Percentiles rank a stretch among this genome's conserved stretches.
phyloP scores from a whole-genome alignment of 2,888 invertebrate species.

The Dysmachus trigonus region DNA sequence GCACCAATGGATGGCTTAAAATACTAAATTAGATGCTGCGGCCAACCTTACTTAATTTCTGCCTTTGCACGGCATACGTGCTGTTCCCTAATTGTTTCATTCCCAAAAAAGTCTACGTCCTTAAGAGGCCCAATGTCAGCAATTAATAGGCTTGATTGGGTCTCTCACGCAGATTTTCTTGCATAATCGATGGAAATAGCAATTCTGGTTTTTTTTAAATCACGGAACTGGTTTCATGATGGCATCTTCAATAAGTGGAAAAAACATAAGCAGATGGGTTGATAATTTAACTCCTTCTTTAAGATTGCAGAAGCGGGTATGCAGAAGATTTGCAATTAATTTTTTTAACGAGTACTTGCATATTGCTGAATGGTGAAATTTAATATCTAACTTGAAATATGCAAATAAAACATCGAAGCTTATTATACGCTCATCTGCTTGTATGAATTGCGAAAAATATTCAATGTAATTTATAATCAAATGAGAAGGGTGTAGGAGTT shows the following conservation, averaged over 20 bases:
- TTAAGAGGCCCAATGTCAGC: neutral
- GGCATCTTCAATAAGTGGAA: neutral
- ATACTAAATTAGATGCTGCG: neutral
- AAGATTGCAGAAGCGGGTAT: neutral
- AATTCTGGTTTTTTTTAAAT: conserved; percentile 10
- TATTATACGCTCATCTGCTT: neutral
- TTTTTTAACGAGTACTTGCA: neutral
- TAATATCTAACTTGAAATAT: neutral
- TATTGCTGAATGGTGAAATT: neutral
- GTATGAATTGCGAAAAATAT: neutral
- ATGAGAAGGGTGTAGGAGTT: neutral
- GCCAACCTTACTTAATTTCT: neutral
- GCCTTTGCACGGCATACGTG: neutral
- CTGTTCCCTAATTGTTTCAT: neutral
- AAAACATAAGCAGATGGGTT: neutral
- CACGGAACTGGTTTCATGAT: conserved; percentile 8
- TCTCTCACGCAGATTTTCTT: neutral
- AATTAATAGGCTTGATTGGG: neutral
- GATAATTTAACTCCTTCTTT: neutral
- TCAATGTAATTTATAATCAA: neutral
- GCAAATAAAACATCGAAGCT: neutral
- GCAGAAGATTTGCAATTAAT: neutral
- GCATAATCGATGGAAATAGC: conserved; percentile 2
- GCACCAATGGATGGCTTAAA: neutral
- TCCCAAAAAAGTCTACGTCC: neutral